Conservation (phyloP, 35 echinoderm and acorn worm species). For the Ophioderma brevispina region DNA sequence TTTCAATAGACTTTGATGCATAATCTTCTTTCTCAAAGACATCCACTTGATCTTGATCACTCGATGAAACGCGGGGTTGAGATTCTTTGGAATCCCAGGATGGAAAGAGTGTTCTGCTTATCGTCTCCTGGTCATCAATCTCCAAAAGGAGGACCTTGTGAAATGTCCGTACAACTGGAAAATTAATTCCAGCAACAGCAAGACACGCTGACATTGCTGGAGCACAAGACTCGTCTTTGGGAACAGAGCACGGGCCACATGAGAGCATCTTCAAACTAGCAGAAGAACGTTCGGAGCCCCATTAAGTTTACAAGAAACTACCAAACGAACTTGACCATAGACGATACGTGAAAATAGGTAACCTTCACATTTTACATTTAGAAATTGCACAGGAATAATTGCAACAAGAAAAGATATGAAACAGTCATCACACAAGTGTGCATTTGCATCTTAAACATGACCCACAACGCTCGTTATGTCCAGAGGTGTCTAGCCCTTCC, state of each 20-base stretch:
- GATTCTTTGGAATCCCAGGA: not conserved
- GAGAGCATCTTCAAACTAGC: too few relatives aligned
- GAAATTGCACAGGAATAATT: too few relatives aligned
- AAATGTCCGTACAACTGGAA: not conserved
- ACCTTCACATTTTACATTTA: not conserved
- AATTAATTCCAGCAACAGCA: not conserved
- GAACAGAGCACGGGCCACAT: not conserved
- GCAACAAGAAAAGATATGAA: too few relatives aligned
- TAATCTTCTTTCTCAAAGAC: too few relatives aligned
- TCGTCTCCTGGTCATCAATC: not conserved
- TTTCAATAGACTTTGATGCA: not conserved
- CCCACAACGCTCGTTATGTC: too few relatives aligned
- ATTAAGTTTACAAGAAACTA: not conserved
- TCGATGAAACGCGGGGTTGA: not conserved
- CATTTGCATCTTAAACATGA: too few relatives aligned
- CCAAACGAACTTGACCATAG: not conserved
- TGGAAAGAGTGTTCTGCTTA: not conserved
- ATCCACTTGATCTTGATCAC: not conserved
- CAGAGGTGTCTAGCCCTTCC: not conserved
- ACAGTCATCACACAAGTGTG: too few relatives aligned
- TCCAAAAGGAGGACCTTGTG: not conserved
- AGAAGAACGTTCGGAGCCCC: not conserved
- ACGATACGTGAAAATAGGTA: not conserved
- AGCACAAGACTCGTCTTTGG: not conserved
- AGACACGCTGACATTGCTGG: not conserved